Evolutionary conservation across 2,888 invertebrate species (phyloP), one percentile per base, ranked within the genome.

Genomic region (Protodeltote pygarga): DNA sequence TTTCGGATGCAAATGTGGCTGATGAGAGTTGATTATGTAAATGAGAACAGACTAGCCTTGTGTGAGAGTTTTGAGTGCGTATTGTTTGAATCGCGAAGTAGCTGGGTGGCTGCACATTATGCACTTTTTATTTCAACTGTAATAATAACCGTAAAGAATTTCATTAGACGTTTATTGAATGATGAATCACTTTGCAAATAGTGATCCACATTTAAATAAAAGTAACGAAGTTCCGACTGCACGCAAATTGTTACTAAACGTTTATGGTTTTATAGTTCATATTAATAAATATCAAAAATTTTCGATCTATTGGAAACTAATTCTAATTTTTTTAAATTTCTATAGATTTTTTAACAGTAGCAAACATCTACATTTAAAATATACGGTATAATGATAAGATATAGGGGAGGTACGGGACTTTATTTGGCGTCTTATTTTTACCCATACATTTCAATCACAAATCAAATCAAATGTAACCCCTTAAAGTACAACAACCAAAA

Each of bases 21-120:
- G 86, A 87, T 86, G 85, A 81, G 84, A 83, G 87, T 86, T 86
- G 79, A 87, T 87, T 87, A 88, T 89, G 86, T 77, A 85, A 87
- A 88, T 87, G 76, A 74, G 77, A 63, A 65, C 70, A 61, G 71
- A 75, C 71, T 81, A 75, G 70, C 72, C 71, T 72, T 78, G 73
- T 73, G 70, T 65, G 71, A 71, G 72, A 70, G 69, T 63, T 53
- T 65, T 62, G 55, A 64, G 73, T 77, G 77, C 75, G 78, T 81
- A 79, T 79, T 81, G 81, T 81, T 66, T 75, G 60, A 49, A 33
- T 65, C 66, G 40, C 46, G 58, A 68, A 54, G 65, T 68, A 71
- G 67, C 66, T 33, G 55, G 57, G 65, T 68, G 70, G 67, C 66
- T 33, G 55, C 50, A 49, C 20, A 58, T 53, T 55, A 55, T 44